phyloP scores from a whole-genome alignment of 1,140 invertebrate genomes.

The Tenebrio molitor region DNA sequence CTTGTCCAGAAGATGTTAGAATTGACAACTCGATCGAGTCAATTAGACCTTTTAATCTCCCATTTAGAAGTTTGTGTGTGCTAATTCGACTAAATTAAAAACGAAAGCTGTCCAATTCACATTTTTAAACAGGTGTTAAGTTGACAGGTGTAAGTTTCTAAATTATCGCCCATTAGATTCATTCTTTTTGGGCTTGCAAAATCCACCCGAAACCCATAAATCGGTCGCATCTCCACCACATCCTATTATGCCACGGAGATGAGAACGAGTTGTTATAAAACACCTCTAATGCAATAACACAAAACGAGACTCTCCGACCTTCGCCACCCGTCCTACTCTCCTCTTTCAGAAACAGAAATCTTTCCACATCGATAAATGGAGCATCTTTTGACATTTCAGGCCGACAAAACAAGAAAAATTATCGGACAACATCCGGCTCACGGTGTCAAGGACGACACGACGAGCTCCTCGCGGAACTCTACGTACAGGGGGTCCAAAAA shows the following conservation, averaged over 20 bases:
- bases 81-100: not conserved
- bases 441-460: not conserved
- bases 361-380: conserved; percentile 10
- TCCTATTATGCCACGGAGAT: not conserved
- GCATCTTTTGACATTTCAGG: conserved; percentile 32
- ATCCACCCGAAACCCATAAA: no score
- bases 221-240: not conserved
- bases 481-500: not conserved
- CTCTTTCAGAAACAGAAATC: not conserved
- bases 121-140: conserved; percentile 1
- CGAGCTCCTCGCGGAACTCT: not conserved
- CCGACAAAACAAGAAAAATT: no score
- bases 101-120: not conserved
- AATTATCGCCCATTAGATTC: conserved; percentile 7
- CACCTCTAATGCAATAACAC: conserved; percentile 20
- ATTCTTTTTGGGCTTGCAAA: conserved; percentile 17
- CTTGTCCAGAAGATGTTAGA: no score
- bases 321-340: conserved; percentile 4
- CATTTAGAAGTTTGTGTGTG: not conserved
- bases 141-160: not conserved
- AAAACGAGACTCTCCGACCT: not conserved
- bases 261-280: conserved; percentile 20
- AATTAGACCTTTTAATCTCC: no score
- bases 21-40: no score
- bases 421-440: conserved; percentile 10